Evolutionary conservation across 1,140 invertebrate species (phyloP).

Genomic region (Cryptotermes secundus): DNA sequence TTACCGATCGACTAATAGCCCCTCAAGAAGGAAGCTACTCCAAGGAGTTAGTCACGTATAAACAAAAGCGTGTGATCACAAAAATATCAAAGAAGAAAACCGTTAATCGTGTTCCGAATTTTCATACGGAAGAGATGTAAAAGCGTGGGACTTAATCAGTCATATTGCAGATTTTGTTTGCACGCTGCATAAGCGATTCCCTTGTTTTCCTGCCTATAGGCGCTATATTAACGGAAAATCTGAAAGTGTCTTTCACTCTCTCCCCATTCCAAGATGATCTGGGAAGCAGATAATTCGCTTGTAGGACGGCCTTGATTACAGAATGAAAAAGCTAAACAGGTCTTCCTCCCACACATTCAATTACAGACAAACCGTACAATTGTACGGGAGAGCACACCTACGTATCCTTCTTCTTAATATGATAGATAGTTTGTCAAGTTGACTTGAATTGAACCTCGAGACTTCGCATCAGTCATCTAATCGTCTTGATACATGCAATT

Average conservation of each 20-base stretch:
- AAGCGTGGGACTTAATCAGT: too few relatives aligned
- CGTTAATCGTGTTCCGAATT: too few relatives aligned
- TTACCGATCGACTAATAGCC: too few relatives aligned
- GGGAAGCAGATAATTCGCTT: neutral
- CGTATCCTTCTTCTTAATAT: neutral
- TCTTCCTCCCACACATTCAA: slow-evolving; percentile 1
- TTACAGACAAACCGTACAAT: neutral
- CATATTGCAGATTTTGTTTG: too few relatives aligned
- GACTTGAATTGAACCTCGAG: neutral
- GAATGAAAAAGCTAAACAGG: neutral
- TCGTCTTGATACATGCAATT: neutral
- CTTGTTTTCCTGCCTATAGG: too few relatives aligned
- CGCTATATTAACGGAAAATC: too few relatives aligned
- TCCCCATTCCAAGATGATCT: neutral
- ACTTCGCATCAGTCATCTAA: slow-evolving; percentile 9
- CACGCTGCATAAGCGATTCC: too few relatives aligned
- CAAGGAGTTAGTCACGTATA: too few relatives aligned
- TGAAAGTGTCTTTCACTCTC: neutral
- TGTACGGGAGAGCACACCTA: neutral
- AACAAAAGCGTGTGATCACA: too few relatives aligned
- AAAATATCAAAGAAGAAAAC: too few relatives aligned
- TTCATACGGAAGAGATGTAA: too few relatives aligned
- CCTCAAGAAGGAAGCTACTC: too few relatives aligned
- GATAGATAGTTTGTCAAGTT: slow-evolving; percentile 9
- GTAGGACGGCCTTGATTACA: neutral